Conservation (phyloP, 2,797 vertebrate species). For the Notolepis coatsorum region DNA sequence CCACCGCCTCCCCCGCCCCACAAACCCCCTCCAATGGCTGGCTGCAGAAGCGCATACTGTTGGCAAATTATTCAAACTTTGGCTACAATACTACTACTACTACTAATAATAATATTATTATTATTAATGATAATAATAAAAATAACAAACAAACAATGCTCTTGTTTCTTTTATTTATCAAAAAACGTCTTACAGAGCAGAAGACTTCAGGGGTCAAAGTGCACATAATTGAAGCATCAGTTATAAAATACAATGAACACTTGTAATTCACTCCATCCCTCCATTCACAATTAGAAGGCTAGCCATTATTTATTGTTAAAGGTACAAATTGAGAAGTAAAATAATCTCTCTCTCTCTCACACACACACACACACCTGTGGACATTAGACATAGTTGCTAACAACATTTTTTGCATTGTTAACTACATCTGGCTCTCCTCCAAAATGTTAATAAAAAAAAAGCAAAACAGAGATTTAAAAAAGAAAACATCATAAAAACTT, state of each 20-base stretch:
- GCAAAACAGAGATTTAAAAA: too few species aligned
- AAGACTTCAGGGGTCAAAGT: slow-evolving; percentile 56
- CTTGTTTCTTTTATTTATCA: slow-evolving; percentile 47
- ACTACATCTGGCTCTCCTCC: slow-evolving; percentile 8
- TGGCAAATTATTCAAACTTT: too few species aligned
- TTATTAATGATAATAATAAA: too few species aligned
- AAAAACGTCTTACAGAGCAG: slow-evolving; percentile 21
- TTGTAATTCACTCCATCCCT: slow-evolving; percentile 18
- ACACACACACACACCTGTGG: too few species aligned
- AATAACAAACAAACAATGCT: slow-evolving; percentile 6
- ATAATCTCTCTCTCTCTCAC: too few species aligned
- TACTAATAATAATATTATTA: too few species aligned
- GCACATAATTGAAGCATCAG: slow-evolving; percentile 8
- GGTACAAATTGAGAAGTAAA: slow-evolving; percentile 17
- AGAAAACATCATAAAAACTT: too few species aligned
- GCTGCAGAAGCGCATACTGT: not conserved
- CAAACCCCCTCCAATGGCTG: slow-evolving; percentile 23
- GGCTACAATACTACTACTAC: too few species aligned
- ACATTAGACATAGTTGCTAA: not conserved
- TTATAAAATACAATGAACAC: slow-evolving; percentile 39
- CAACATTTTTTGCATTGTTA: not conserved
- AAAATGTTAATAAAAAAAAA: slow-evolving; percentile 13
- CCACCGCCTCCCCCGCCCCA: not conserved
- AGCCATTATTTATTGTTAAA: slow-evolving; percentile 5
- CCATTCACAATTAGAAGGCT: slow-evolving; percentile 17